A percentile compares a stretch with the other conserved stretches of the same genome.
Conservation (phyloP, 2,797 vertebrate species). For the Crenuchus spilurus region DNA sequence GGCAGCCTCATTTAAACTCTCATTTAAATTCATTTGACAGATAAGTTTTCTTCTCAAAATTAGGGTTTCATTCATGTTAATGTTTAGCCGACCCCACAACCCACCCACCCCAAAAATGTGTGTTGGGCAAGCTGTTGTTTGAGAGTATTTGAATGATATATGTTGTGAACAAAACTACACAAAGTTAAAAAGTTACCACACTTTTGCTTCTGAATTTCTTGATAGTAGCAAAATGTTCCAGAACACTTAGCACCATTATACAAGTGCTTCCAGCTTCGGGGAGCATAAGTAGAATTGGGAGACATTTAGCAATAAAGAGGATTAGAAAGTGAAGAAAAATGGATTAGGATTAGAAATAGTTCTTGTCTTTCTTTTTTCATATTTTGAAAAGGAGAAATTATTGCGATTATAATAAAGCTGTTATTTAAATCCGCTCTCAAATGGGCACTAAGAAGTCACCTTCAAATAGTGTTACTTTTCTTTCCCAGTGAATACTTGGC, state of each 20-base stretch:
- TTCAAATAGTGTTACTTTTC: constrained; percentile 39
- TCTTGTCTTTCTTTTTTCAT: constrained; percentile 41
- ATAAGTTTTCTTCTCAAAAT: too few species aligned
- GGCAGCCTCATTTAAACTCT: too few species aligned
- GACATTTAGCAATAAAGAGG: constrained; percentile 54
- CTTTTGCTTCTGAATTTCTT: constrained; percentile 4
- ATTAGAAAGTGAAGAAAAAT: constrained; percentile 50
- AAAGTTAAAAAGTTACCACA: background rate
- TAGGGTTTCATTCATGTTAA: too few species aligned
- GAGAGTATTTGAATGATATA: too few species aligned
- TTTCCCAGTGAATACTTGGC: constrained; percentile 22
- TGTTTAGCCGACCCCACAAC: too few species aligned
- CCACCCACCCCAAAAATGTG: too few species aligned
- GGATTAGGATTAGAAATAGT: constrained; percentile 45
- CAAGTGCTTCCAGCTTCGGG: constrained; percentile 41
- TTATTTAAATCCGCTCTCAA: constrained; percentile 44
- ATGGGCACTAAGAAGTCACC: constrained; percentile 42
- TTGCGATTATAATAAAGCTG: constrained; percentile 44
- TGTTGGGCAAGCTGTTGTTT: too few species aligned
- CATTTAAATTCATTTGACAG: too few species aligned
- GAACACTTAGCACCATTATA: constrained; percentile 31
- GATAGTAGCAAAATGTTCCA: constrained; percentile 35
- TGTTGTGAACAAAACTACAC: background rate
- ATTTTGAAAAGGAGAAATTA: constrained; percentile 38
- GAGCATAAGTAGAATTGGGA: constrained; percentile 31